A percentile compares a stretch with the other conserved stretches of the same genome.
Conservation (phyloP, 2,888 invertebrate species). For the Apomyelois bistriatella region DNA sequence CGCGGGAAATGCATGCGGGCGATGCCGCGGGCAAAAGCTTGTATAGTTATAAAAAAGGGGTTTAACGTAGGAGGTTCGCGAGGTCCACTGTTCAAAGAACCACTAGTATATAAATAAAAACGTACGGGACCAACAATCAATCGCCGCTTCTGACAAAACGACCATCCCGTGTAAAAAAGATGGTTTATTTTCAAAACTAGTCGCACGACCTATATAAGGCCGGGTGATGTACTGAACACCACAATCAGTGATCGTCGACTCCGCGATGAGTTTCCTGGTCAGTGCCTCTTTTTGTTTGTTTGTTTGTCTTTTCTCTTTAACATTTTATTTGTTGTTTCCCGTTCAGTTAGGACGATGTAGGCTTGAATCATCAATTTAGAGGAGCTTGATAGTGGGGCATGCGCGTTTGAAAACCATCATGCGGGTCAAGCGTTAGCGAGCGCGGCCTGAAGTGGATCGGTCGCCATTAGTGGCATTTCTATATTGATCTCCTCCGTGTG, state of each 20-base stretch:
- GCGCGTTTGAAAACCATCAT: too few species aligned
- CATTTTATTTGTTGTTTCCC: neutral
- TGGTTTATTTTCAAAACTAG: slow-evolving; percentile 6
- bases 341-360: too few species aligned
- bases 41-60: too few species aligned
- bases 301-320: neutral
- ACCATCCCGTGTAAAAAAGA: slow-evolving; percentile 1
- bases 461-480: too few species aligned
- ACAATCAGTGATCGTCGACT: neutral
- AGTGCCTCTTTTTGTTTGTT: neutral
- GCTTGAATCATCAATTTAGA: too few species aligned
- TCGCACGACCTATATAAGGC: neutral
- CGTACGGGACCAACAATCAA: neutral
- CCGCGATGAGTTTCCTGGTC: neutral
- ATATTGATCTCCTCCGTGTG: too few species aligned
- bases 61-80: too few species aligned
- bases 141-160: neutral
- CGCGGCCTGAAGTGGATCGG: too few species aligned
- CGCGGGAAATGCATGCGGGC: too few species aligned
- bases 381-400: too few species aligned
- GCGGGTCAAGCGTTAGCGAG: too few species aligned
- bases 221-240: neutral
- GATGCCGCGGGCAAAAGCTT: too few species aligned
- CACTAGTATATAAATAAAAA: neutral
- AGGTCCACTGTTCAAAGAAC: neutral